phyloP scores from a whole-genome alignment of 2,113 vertebrate species.

The Scalopus aquaticus region DNA sequence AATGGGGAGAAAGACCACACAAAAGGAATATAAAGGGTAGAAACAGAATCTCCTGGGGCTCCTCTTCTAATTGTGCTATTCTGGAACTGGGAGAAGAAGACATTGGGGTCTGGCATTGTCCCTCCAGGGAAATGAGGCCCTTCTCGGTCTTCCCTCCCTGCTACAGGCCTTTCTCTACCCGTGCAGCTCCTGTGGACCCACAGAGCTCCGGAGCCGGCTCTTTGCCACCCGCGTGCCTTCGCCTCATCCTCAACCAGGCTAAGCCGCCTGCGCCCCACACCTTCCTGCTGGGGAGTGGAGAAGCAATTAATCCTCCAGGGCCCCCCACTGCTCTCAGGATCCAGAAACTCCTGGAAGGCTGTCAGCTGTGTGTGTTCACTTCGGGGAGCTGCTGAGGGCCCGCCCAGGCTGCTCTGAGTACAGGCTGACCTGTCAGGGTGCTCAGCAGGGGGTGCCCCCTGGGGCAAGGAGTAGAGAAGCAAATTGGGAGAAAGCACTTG shows the following conservation, averaged over 20 bases:
- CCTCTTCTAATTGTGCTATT: neutral
- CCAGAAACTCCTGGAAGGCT: neutral
- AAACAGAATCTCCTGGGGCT: neutral
- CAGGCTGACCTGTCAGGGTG: neutral
- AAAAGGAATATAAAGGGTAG: neutral
- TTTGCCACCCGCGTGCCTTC: neutral
- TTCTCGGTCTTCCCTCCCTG: neutral
- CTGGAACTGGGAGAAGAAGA: neutral
- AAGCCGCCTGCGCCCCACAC: neutral
- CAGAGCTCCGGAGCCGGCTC: neutral
- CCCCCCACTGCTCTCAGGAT: neutral
- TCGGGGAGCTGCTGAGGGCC: neutral
- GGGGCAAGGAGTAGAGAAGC: neutral
- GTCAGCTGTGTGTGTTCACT: neutral
- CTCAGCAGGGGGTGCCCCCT: neutral
- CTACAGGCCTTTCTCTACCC: neutral
- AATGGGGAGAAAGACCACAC: neutral
- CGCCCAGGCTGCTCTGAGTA: neutral
- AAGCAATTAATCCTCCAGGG: neutral
- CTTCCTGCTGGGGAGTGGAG: neutral
- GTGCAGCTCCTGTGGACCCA: neutral
- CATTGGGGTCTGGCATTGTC: neutral
- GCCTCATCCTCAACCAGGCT: neutral
- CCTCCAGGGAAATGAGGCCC: accelerated
- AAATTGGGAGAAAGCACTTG: neutral